Conservation (phyloP, 2,888 invertebrate species). For the Clepsis dumicolana region DNA sequence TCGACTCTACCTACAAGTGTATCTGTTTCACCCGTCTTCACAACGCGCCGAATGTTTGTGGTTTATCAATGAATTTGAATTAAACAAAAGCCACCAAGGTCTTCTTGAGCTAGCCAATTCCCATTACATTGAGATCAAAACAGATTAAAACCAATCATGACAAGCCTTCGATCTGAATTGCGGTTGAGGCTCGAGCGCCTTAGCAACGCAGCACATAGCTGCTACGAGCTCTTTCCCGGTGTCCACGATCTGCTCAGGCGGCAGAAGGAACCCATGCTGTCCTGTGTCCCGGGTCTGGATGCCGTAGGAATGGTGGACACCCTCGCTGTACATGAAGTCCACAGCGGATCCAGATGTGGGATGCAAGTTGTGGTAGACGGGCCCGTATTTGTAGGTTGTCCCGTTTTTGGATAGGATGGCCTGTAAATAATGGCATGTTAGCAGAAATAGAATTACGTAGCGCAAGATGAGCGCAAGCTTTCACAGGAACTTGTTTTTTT, state of each 20-base stretch:
- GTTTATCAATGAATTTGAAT: too few relatives aligned
- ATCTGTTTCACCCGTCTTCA: too few relatives aligned
- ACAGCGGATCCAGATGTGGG: slow-evolving; percentile 54
- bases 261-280: slow-evolving; percentile 55
- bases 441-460: background rate
- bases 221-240: slow-evolving; percentile 54
- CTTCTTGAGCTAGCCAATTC: background rate
- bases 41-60: too few relatives aligned
- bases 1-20: too few relatives aligned
- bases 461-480: too few relatives aligned
- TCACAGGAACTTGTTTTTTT: too few relatives aligned
- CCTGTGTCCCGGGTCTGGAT: slow-evolving; percentile 56
- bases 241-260: slow-evolving; percentile 51
- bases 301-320: slow-evolving; percentile 51
- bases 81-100: too few relatives aligned
- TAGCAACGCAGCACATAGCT: slow-evolving; percentile 52
- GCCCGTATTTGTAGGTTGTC: slow-evolving; percentile 52
- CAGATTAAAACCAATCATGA: slow-evolving; percentile 13
- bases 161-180: slow-evolving; percentile 1
- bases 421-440: slow-evolving; percentile 47
- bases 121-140: background rate
- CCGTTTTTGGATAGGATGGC: slow-evolving; percentile 51
- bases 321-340: slow-evolving; percentile 58
- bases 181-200: slow-evolving; percentile 41
- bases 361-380: slow-evolving; percentile 52